A percentile compares a stretch with the other conserved stretches of the same genome.
These are phyloP conservation scores for Podarcis lilfordi DNA, from an alignment of 2,797 vertebrate genomes.

Conservation along the genomic window DNA sequence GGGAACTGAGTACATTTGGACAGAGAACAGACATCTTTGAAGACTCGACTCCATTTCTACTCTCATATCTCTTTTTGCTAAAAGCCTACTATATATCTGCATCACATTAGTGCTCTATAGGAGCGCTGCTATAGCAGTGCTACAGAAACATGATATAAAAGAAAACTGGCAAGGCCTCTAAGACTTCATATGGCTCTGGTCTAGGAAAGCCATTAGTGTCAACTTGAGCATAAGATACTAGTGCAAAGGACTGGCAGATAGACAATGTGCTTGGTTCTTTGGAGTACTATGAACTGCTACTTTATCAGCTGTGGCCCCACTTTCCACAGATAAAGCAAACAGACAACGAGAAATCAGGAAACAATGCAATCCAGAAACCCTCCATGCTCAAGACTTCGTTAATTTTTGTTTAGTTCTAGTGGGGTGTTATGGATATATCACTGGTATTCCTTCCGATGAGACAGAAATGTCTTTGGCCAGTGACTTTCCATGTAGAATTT, in stretches of 20 bases:
- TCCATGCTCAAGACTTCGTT: slow-evolving; percentile 24
- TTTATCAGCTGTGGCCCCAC: slow-evolving; percentile 42
- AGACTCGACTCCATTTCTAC: slow-evolving; percentile 44
- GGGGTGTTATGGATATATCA: slow-evolving; percentile 49
- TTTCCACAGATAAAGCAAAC: slow-evolving; percentile 53
- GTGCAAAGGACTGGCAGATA: slow-evolving; percentile 10
- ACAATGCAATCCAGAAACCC: slow-evolving; percentile 3
- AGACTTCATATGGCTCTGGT: slow-evolving; percentile 42
- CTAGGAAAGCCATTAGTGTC: slow-evolving; percentile 51
- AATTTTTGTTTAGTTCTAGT: slow-evolving; percentile 41
- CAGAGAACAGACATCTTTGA: slow-evolving; percentile 50
- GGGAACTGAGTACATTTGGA: slow-evolving; percentile 51
- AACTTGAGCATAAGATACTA: slow-evolving; percentile 41
- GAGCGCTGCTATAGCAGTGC: slow-evolving; percentile 17
- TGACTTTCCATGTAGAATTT: too few relatives aligned
- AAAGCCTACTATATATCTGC: slow-evolving; percentile 55
- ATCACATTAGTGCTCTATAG: slow-evolving; percentile 49
- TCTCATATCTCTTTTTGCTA: slow-evolving; percentile 50
- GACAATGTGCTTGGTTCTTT: slow-evolving; percentile 24
- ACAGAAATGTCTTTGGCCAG: slow-evolving; percentile 28
- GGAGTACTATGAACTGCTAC: slow-evolving; percentile 21
- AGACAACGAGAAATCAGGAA: slow-evolving; percentile 54
- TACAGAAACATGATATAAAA: slow-evolving; percentile 45
- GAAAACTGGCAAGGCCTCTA: slow-evolving; percentile 40
- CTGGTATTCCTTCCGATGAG: slow-evolving; percentile 32